Evolutionary conservation across 2,113 vertebrate genomes (phyloP).

Genomic region (Amazona vittata): DNA sequence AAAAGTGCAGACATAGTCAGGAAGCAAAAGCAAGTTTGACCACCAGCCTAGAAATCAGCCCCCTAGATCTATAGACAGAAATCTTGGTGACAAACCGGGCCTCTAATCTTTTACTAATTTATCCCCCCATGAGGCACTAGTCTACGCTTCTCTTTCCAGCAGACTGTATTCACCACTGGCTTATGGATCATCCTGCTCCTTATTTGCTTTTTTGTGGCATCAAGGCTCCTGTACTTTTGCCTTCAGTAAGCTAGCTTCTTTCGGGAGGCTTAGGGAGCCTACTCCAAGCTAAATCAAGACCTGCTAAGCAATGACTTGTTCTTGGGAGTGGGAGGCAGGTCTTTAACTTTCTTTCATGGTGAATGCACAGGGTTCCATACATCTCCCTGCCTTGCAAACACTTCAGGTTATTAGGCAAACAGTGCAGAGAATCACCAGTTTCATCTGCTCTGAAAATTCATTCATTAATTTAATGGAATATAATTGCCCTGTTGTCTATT

Average conservation of each 20-base stretch:
- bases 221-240: not conserved
- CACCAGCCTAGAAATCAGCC: not conserved
- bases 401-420: not conserved
- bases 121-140: rapidly evolving
- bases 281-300: not conserved
- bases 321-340: not conserved
- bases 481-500: not conserved
- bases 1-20: not conserved
- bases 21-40: not conserved
- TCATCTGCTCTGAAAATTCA: not conserved
- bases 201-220: not conserved
- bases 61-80: not conserved
- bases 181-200: not conserved
- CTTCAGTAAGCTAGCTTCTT: not conserved
- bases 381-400: not conserved
- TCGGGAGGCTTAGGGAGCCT: not conserved
- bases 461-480: not conserved
- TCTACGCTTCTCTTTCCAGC: not conserved
- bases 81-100: not conserved
- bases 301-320: not conserved
- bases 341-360: not conserved
- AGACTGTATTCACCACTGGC: not conserved
- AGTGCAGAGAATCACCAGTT: not conserved
- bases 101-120: not conserved
- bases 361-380: not conserved